phyloP scores from a whole-genome alignment of 2,113 vertebrate genomes.

The Sapayoa aenigma region DNA sequence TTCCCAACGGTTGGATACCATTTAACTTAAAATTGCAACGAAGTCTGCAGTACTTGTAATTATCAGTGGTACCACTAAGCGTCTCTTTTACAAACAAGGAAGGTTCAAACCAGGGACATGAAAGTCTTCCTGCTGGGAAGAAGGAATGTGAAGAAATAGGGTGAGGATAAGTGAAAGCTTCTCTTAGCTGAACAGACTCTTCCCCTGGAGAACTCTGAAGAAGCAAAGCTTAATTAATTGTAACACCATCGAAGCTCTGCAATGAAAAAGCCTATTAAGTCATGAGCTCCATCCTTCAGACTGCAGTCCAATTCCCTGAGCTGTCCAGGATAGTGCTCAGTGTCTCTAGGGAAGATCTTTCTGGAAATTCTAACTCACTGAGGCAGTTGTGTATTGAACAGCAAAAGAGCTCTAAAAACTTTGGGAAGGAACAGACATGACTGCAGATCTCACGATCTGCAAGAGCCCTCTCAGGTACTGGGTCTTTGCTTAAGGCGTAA shows the following conservation, averaged over 20 bases:
- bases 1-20: neutral
- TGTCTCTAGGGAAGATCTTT: neutral
- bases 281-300: conserved; percentile 15
- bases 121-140: neutral
- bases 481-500: neutral
- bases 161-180: neutral
- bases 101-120: neutral
- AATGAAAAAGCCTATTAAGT: neutral
- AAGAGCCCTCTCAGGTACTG: neutral
- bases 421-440: neutral
- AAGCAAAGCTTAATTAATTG: conserved; percentile 49
- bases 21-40: neutral
- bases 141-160: neutral
- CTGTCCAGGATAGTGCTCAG: neutral
- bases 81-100: neutral
- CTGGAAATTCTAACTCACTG: neutral
- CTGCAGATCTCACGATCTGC: neutral
- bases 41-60: neutral
- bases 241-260: conserved; percentile 5
- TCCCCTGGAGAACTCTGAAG: neutral
- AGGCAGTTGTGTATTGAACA: neutral
- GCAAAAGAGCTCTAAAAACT: neutral
- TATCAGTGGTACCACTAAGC: neutral
- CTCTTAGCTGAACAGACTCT: neutral
- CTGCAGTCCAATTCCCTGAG: neutral